Conservation (phyloP, 2,113 vertebrate species). For the Urocynchramus pylzowi region DNA sequence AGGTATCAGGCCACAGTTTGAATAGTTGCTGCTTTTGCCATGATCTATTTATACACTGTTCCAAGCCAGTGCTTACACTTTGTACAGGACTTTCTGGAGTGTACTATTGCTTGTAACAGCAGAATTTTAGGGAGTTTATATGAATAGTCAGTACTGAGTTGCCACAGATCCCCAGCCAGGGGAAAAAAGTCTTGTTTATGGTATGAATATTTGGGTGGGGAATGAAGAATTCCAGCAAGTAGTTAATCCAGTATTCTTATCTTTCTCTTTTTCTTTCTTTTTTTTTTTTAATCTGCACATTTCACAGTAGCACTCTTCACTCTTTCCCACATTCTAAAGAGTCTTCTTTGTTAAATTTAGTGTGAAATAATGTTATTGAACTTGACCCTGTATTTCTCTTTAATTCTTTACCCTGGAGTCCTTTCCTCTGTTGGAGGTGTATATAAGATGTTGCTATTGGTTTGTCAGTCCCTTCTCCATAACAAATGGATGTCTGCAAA, state of each 20-base stretch:
- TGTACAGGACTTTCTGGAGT: neutral
- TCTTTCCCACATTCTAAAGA: neutral
- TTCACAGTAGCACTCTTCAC: neutral
- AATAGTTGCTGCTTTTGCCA: neutral
- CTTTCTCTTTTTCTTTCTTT: neutral
- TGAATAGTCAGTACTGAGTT: neutral
- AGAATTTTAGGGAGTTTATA: neutral
- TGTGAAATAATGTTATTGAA: neutral
- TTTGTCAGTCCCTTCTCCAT: neutral
- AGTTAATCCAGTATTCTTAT: neutral
- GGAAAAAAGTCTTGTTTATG: neutral
- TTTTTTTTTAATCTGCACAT: neutral
- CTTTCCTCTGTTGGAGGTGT: neutral
- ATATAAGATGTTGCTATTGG: accelerated
- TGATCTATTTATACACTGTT: neutral
- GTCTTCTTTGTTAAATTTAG: neutral
- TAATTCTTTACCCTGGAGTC: neutral
- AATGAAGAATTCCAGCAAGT: neutral
- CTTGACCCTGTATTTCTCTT: neutral
- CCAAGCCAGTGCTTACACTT: neutral
- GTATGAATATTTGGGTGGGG: neutral
- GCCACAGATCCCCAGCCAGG: neutral
- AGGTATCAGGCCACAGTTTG: neutral
- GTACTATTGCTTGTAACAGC: neutral
- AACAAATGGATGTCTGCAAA: neutral